Conservation (phyloP, 2,113 vertebrate species). For the Gambusia holbrooki region DNA sequence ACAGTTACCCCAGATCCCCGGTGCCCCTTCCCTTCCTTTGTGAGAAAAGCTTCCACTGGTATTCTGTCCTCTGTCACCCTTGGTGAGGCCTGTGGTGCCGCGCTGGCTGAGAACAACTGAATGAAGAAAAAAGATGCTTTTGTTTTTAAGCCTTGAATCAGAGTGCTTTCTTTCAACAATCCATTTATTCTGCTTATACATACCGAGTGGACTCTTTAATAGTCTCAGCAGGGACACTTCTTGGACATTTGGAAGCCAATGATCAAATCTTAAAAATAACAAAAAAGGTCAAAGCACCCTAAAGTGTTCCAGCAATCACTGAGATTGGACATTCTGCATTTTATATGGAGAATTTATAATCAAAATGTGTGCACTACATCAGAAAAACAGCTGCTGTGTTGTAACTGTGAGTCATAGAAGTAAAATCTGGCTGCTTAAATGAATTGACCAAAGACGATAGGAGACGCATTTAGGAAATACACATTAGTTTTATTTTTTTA, state of each 20-base stretch:
- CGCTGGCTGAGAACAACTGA: constrained; percentile 43
- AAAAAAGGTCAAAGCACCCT: constrained; percentile 1
- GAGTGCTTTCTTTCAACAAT: constrained; percentile 56
- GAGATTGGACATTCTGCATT: background rate
- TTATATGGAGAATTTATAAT: background rate
- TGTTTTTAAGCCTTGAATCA: constrained; percentile 39
- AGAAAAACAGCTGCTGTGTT: background rate
- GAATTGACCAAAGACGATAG: no score
- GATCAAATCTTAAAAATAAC: background rate
- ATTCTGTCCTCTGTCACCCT: constrained; percentile 37
- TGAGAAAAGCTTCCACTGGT: constrained; percentile 22
- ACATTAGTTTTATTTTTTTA: no score
- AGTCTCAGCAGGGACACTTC: constrained; percentile 18
- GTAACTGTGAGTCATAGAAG: background rate
- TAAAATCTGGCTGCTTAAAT: no score
- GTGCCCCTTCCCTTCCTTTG: constrained; percentile 27
- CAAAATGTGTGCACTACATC: background rate
- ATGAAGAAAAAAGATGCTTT: constrained; percentile 49
- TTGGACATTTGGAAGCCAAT: constrained; percentile 1
- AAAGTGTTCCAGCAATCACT: background rate
- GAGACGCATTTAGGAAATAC: no score
- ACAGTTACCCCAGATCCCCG: constrained; percentile 21
- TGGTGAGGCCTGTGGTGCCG: constrained; percentile 44
- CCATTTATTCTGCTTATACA: constrained; percentile 33
- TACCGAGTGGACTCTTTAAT: constrained; percentile 19